A percentile compares a stretch with the other conserved stretches of the same genome.
phyloP scores from a whole-genome alignment of 35 echinoderm and acorn worm genomes.

The Amphiura filiformis region DNA sequence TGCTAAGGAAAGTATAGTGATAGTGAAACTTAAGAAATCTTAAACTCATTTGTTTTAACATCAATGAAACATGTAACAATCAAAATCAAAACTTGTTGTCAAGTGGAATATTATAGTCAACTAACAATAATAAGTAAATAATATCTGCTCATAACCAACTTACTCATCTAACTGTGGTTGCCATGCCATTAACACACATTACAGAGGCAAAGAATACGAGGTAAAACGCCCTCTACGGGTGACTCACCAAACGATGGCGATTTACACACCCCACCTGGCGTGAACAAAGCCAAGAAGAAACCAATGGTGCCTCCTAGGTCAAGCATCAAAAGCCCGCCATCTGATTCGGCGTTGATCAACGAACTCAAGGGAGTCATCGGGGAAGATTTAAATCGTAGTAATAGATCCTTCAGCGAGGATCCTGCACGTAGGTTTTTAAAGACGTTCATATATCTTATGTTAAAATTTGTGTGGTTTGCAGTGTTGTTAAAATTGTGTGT shows the following conservation, averaged over 20 bases:
- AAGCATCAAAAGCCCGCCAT: constrained; percentile 5
- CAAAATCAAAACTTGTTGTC: no score
- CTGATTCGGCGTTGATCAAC: neutral
- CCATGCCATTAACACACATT: neutral
- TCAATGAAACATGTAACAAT: no score
- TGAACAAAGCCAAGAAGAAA: neutral
- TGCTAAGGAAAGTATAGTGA: no score
- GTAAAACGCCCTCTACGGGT: neutral
- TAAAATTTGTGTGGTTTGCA: neutral
- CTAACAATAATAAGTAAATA: no score
- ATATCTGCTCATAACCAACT: no score
- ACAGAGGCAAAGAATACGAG: constrained; percentile 10
- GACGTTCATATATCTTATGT: neutral
- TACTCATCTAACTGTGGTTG: neutral
- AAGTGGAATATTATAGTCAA: no score
- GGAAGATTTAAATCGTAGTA: neutral
- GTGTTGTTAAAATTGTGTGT: neutral
- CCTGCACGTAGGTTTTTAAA: neutral
- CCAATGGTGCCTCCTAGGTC: neutral
- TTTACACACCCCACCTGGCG: neutral
- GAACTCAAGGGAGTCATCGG: neutral
- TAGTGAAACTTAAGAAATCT: no score
- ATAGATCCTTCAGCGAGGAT: neutral
- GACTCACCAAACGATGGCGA: constrained; percentile 1
- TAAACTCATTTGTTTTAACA: no score